These are phyloP conservation scores for Bombyx mandarina DNA, from an alignment of 1,140 invertebrate genomes.

Conservation along the genomic window DNA sequence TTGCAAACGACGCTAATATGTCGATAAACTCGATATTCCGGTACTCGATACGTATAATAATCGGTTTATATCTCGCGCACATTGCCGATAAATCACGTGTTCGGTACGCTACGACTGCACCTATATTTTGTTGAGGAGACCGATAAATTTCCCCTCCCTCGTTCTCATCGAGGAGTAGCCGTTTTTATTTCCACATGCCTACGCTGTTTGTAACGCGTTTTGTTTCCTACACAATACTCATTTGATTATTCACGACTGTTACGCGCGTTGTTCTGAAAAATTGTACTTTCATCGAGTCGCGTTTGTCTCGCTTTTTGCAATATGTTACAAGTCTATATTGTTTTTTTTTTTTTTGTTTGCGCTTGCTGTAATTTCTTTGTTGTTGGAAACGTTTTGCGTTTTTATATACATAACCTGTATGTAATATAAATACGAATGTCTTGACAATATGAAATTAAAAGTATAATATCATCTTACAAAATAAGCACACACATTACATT, in stretches of 20 bases:
- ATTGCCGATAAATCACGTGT: conserved; percentile 34
- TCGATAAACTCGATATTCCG: conserved; percentile 14
- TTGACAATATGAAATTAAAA: too few relatives aligned
- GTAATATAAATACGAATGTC: too few relatives aligned
- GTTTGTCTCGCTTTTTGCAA: conserved; percentile 3
- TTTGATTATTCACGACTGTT: conserved; percentile 33
- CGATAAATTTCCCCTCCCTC: conserved; percentile 42
- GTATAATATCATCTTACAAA: too few relatives aligned
- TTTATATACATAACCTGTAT: too few relatives aligned
- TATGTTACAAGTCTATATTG: conserved; percentile 5
- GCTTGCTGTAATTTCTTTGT: background rate
- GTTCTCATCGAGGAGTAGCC: conserved; percentile 33
- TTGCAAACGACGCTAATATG: conserved; percentile 14
- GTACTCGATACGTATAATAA: conserved; percentile 21
- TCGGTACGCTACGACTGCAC: conserved; percentile 25
- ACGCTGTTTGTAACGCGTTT: conserved; percentile 37
- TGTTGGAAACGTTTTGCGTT: too few relatives aligned
- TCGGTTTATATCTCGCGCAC: conserved; percentile 40
- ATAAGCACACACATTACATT: too few relatives aligned
- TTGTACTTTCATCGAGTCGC: background rate
- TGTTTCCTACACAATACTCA: conserved; percentile 32
- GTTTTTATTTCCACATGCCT: conserved; percentile 41
- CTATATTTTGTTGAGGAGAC: conserved; percentile 37
- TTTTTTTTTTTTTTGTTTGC: conserved; percentile 1
- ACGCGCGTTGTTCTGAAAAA: conserved; percentile 4